A percentile compares a stretch with the other conserved stretches of the same genome.
Conservation (phyloP, 2,888 invertebrate species). For the Rambutsinella grinnellia region DNA sequence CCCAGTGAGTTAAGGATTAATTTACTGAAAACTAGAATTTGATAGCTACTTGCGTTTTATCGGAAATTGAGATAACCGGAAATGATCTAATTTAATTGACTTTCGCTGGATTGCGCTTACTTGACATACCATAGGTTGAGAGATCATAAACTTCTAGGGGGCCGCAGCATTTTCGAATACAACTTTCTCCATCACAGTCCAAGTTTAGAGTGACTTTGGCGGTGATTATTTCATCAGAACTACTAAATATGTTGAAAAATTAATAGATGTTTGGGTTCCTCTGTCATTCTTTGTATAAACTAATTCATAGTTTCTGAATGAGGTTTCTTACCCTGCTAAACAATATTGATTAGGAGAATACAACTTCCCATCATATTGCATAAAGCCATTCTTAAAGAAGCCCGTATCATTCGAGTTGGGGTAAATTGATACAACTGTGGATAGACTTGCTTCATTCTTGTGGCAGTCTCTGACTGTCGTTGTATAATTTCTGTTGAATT, state of each 20-base stretch:
- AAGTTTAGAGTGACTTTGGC: not conserved
- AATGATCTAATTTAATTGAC: too few species aligned
- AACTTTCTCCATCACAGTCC: slow-evolving; percentile 26
- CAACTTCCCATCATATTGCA: slow-evolving; percentile 7
- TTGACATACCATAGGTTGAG: slow-evolving; percentile 28
- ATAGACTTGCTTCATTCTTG: slow-evolving; percentile 1
- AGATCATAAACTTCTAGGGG: slow-evolving; percentile 39
- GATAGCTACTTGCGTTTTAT: too few species aligned
- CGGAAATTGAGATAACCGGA: too few species aligned
- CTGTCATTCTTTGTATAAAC: not conserved
- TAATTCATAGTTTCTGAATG: not conserved
- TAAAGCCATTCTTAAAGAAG: slow-evolving; percentile 14
- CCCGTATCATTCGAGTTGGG: slow-evolving; percentile 6
- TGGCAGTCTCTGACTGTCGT: slow-evolving; percentile 11
- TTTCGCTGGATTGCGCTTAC: too few species aligned
- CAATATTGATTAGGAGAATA: slow-evolving; percentile 31
- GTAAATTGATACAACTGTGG: slow-evolving; percentile 14
- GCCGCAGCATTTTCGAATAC: slow-evolving; percentile 47
- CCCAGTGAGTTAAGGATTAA: too few species aligned
- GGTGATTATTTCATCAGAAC: not conserved
- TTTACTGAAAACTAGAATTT: too few species aligned
- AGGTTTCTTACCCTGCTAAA: slow-evolving; percentile 7
- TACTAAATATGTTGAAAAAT: not conserved
- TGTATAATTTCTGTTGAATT: not conserved
- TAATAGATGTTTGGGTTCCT: too few species aligned